Conservation (phyloP, 2,888 invertebrate species). For the Dolichopus griseipennis region DNA sequence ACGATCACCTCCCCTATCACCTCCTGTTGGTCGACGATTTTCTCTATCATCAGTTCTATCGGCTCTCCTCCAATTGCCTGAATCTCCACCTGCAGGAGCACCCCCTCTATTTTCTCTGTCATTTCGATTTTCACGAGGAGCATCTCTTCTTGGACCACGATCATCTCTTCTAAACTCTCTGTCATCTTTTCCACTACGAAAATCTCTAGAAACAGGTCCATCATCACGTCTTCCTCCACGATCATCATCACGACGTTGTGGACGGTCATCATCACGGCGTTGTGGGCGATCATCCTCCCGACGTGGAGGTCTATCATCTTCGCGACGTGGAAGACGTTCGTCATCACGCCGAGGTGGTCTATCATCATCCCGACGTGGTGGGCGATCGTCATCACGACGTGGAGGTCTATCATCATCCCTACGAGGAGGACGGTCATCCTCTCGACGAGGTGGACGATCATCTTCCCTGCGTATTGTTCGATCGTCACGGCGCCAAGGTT, state of each 20-base stretch:
- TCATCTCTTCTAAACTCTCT: conserved; percentile 27
- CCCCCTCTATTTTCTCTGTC: conserved; percentile 24
- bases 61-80: conserved; percentile 16
- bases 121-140: neutral
- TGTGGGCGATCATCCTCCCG: conserved; percentile 21
- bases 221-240: conserved; percentile 22
- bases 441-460: conserved; percentile 18
- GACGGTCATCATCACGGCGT: conserved; percentile 20
- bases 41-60: conserved; percentile 14
- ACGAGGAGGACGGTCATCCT: neutral
- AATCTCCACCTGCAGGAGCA: conserved; percentile 31
- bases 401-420: conserved; percentile 14
- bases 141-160: conserved; percentile 24
- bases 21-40: conserved; percentile 33
- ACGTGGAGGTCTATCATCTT: conserved; percentile 16
- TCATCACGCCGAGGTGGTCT: conserved; percentile 21
- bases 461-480: conserved; percentile 16
- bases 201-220: conserved; percentile 12
- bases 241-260: conserved; percentile 21
- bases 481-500: conserved; percentile 25
- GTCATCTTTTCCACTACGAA: conserved; percentile 21
- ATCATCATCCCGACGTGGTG: conserved; percentile 12
- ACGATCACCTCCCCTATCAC: conserved; percentile 33
- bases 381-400: conserved; percentile 16
- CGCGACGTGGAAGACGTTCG: conserved; percentile 15